Evolutionary conservation across 2,888 invertebrate genomes (phyloP).

Genomic region (Eilema sororculum): DNA sequence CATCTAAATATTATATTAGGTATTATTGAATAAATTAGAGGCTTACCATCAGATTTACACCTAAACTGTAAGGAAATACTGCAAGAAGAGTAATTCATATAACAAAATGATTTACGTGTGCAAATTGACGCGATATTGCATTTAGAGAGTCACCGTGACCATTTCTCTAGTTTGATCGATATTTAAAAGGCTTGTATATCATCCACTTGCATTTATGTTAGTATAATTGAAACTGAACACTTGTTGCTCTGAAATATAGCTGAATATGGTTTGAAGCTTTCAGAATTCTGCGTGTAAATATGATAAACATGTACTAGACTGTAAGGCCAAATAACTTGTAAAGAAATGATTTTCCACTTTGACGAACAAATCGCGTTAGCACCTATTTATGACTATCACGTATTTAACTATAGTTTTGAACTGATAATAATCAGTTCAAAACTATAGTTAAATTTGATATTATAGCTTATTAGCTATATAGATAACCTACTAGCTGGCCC

Average conservation of each 20-base stretch:
- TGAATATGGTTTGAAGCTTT: neutral
- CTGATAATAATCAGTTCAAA: too few species aligned
- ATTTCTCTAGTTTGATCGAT: slow-evolving; percentile 5
- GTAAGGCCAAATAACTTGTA: neutral
- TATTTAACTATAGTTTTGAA: too few species aligned
- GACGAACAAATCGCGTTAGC: too few species aligned
- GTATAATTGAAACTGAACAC: slow-evolving; percentile 15
- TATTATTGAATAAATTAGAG: too few species aligned
- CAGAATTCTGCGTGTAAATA: neutral
- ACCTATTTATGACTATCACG: too few species aligned
- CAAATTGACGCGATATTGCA: neutral
- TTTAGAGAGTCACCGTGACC: neutral
- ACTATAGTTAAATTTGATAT: too few species aligned
- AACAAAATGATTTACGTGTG: neutral
- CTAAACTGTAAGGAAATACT: neutral
- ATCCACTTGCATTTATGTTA: slow-evolving; percentile 1
- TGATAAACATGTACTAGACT: neutral
- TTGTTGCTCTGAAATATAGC: slow-evolving; percentile 16
- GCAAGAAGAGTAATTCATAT: neutral
- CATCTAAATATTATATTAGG: too few species aligned
- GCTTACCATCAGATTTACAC: neutral
- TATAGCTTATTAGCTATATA: too few species aligned
- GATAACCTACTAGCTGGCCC: too few species aligned
- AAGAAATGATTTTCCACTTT: too few species aligned
- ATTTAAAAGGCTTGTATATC: slow-evolving; percentile 15